phyloP scores from a whole-genome alignment of 1,140 invertebrate species.

The Dolichoris vasculosae region DNA sequence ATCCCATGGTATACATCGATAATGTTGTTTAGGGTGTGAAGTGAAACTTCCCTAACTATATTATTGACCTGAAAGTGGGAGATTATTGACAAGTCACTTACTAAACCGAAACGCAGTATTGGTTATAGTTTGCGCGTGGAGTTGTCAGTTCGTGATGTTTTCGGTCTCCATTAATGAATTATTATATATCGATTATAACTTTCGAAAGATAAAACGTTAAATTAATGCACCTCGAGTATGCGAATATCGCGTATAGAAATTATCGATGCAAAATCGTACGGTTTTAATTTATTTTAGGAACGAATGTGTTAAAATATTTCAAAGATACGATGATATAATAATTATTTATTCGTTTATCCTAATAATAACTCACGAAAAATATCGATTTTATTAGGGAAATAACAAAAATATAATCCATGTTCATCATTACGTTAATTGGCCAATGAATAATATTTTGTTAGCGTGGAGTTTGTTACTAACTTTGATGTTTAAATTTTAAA shows the following conservation, averaged over 20 bases:
- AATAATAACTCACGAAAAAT: too few species aligned
- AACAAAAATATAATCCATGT: too few species aligned
- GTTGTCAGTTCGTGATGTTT: background rate
- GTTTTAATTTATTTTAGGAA: too few species aligned
- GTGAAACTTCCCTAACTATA: background rate
- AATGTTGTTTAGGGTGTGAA: background rate
- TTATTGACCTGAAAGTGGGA: background rate
- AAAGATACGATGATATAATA: too few species aligned
- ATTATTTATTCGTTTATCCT: too few species aligned
- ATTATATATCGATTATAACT: background rate
- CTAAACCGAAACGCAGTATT: background rate
- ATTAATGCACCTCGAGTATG: background rate
- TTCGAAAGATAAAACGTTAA: too few species aligned
- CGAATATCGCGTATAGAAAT: too few species aligned
- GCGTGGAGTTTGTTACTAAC: background rate
- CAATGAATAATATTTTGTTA: background rate
- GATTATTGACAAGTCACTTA: background rate
- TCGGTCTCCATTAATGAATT: background rate
- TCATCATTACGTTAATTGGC: background rate
- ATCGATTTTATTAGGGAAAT: too few species aligned
- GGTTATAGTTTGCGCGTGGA: background rate
- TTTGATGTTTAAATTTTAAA: background rate
- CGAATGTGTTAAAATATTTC: too few species aligned
- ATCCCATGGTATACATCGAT: background rate
- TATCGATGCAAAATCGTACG: too few species aligned